Base-by-base conservation (phyloP, 2,888 invertebrate genomes). In the Patella caerulea region DNA sequence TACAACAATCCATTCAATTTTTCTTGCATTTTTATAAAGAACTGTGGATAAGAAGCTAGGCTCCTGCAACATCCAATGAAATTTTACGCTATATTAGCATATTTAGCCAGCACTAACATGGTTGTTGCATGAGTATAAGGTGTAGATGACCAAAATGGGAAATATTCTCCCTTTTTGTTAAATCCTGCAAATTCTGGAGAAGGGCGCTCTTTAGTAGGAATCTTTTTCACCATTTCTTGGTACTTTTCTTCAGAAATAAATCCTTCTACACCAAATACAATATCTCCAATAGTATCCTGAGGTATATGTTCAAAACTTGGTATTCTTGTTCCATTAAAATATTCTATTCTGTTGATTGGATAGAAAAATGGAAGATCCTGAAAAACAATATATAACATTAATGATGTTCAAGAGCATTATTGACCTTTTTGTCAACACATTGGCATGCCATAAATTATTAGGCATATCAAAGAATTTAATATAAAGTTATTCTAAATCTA, bases 121-220 rank as follows among this genome's bases (percentile, higher is more conserved):
- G 84, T 78, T 1, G 83, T 81, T 11, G 83, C 81, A 77, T 84
- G 84, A 0, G 86, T 86, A 75, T 84, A 86, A 9, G 86, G 78
- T 55, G 83, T 81, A 11, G 85, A 86, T 29, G 84, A 82, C 86
- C 86, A 86, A 71, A 86, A 86, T 0, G 86, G 86, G 55, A 86
- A 86, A 72, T 78, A 83, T 4, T 77, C 79, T 5, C 76, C 79
- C 0, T 77, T 76, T 12, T 80, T 69, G 76, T 86, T 86, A 74
- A 80, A 86, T n/a, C 86, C 86, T n/a, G 76, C 79, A 71, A 86
- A 86, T 52, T 81, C 82, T 0, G 7, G 45, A 45, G 45, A 45
- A 9, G 45, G 45, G 9, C 45, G 45, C 9, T 45, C 45, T 45
- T 9, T 45, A 69, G 78, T 79, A 5, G 86, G 85, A 15, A 85